These are phyloP conservation scores for Eristalinus sepulchralis DNA, from an alignment of 2,888 invertebrate genomes.

Conservation along the genomic window DNA sequence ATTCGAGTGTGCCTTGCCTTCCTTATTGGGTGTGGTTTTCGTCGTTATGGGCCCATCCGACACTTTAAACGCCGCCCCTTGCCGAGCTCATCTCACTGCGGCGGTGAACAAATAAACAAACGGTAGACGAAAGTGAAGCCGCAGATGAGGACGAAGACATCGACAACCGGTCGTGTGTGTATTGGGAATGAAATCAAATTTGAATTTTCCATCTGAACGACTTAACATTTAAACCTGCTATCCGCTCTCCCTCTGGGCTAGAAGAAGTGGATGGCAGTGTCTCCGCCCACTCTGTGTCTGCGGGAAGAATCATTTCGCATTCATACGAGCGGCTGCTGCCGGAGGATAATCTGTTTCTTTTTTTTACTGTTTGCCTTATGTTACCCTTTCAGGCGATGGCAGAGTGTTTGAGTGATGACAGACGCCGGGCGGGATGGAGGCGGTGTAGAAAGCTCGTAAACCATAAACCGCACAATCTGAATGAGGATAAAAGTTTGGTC, in stretches of 20 bases:
- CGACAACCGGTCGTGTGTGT: not conserved
- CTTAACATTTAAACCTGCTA: slow-evolving; percentile 47
- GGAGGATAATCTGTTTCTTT: slow-evolving; percentile 13
- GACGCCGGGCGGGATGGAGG: not conserved
- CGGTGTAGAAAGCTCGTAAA: slow-evolving; percentile 33
- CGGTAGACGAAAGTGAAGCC: not conserved
- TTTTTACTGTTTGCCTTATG: slow-evolving; percentile 14
- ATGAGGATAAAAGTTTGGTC: slow-evolving; percentile 28
- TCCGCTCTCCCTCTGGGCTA: slow-evolving; percentile 25
- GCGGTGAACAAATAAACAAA: slow-evolving; percentile 40
- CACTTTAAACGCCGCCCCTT: slow-evolving; percentile 35
- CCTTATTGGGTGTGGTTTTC: slow-evolving; percentile 25
- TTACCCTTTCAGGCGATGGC: slow-evolving; percentile 16
- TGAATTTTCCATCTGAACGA: slow-evolving; percentile 62
- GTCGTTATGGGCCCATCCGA: slow-evolving; percentile 21
- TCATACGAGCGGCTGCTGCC: slow-evolving; percentile 27
- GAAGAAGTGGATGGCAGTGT: not conserved
- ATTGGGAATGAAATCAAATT: slow-evolving; percentile 60
- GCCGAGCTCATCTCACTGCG: slow-evolving; percentile 35
- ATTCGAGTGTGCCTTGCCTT: not conserved
- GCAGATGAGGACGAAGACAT: slow-evolving; percentile 14
- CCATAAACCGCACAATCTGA: slow-evolving; percentile 39
- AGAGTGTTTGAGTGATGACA: not conserved
- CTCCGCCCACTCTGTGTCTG: not conserved
- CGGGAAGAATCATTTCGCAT: not conserved